Evolutionary conservation across 2,888 invertebrate genomes (phyloP), one percentile per base, ranked within the genome.

Genomic region (Mycalesis mineus): DNA sequence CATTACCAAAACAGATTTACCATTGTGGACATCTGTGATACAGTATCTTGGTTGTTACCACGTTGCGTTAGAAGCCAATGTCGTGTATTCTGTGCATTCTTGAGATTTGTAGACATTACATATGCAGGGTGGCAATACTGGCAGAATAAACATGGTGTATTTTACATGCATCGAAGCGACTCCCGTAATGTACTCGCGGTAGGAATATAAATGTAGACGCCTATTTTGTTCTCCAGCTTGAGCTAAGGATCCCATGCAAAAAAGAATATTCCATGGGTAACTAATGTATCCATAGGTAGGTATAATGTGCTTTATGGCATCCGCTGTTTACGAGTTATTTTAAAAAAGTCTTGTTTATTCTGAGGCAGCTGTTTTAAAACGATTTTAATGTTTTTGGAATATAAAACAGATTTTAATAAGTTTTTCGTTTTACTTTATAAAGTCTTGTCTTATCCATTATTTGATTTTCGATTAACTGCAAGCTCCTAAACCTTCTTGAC

Each of bases 121-220:
- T 80, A 87, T 87, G 84, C 88, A 82, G 80, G 82, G 78, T 82
- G 78, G 79, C 80, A 74, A 75, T 77, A 80, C 78, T 76, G 75
- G 77, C 80, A 85, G 88, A 88, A 88, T 88, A 87, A 84, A 87
- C 88, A 87, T 84, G 75, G 75, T 73, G 71, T 82, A 74, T 85
- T 89, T 88, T 84, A 84, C 87, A 89, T 89, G 88, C 88, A 87
- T 82, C 84, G 81, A 74, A 80, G 87, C 78, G 70, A 77, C 85
- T 84, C 82, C 84, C 83, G 83, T 88, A 88, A 88, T 87, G 84
- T 86, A 81, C 76, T 77, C 80, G 84, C 81, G 69, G 66, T 68
- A 73, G 72, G 88, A 87, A 88, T 89, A 80, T 77, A 74, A 88
- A 88, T 84, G 78, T 69, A 69, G 74, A 77, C 75, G 77, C 78